Conservation (phyloP, 2,797 vertebrate species). For the Sparus aurata region DNA sequence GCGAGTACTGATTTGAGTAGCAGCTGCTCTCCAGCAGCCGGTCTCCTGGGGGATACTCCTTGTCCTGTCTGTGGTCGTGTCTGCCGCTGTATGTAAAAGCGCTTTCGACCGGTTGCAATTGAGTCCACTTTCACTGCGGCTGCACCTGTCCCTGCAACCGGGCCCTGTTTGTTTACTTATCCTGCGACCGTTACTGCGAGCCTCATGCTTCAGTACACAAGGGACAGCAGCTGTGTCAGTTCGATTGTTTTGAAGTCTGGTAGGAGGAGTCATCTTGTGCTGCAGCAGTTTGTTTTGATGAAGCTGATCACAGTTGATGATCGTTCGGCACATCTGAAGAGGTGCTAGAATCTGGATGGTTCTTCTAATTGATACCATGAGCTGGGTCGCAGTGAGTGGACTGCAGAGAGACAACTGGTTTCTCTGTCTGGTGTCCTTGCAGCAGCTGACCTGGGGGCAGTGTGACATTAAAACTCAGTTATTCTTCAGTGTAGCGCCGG, state of each 20-base stretch:
- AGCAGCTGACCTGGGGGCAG: conserved; percentile 12
- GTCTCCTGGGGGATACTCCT: conserved; percentile 59
- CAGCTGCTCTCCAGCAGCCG: conserved; percentile 49
- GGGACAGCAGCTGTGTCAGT: conserved; percentile 79
- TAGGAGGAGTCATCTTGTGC: conserved; percentile 54
- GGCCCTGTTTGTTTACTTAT: conserved; percentile 81
- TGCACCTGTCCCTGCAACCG: conserved; percentile 77
- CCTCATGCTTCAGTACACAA: conserved; percentile 79
- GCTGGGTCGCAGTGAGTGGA: conserved; percentile 14
- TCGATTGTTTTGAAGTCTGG: conserved; percentile 71
- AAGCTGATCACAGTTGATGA: conserved; percentile 20
- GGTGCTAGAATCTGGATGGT: background rate
- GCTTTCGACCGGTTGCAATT: conserved; percentile 47
- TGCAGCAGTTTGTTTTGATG: conserved; percentile 15
- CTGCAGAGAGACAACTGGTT: conserved; percentile 1
- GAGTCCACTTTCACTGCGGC: conserved; percentile 74
- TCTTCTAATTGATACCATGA: background rate
- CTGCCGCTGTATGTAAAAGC: conserved; percentile 46
- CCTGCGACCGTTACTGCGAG: conserved; percentile 78
- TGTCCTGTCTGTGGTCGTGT: conserved; percentile 68
- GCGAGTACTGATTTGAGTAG: conserved; percentile 40
- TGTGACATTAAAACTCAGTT: conserved; percentile 1
- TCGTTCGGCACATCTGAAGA: background rate
- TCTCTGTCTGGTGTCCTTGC: conserved; percentile 20
- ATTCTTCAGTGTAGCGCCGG: background rate